phyloP scores from a whole-genome alignment of 2,113 vertebrate genomes.

The Brachionichthys hirsutus region DNA sequence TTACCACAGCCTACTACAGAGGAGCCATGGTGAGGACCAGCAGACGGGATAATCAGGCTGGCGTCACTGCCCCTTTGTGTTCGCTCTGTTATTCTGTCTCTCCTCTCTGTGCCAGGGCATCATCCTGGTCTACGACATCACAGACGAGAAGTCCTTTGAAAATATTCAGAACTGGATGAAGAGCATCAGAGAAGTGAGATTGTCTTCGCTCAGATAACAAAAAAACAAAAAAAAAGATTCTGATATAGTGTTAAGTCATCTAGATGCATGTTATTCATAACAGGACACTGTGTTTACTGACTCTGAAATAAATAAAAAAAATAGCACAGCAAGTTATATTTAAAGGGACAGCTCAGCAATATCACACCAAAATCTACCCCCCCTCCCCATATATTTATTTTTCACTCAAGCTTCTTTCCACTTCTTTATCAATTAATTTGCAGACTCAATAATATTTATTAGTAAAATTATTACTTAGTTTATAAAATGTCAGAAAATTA shows the following conservation, averaged over 20 bases:
- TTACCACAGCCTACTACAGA: conserved; percentile 94
- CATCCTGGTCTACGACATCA: conserved; percentile 95
- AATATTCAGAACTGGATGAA: conserved; percentile 99
- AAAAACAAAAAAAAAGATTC: not conserved
- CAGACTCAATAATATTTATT: too few relatives aligned
- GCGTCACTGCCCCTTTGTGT: conserved; percentile 28
- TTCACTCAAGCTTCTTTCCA: too few relatives aligned
- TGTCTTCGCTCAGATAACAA: conserved; percentile 1
- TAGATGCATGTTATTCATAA: conserved; percentile 1
- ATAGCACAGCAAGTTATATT: too few relatives aligned
- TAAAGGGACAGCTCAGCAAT: too few relatives aligned
- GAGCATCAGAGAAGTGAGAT: conserved; percentile 86
- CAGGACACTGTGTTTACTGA: too few relatives aligned
- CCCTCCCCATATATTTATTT: too few relatives aligned
- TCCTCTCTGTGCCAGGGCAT: conserved; percentile 80
- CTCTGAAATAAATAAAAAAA: too few relatives aligned
- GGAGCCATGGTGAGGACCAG: conserved; percentile 89
- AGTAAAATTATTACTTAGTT: too few relatives aligned
- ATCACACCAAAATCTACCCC: too few relatives aligned
- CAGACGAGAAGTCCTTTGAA: conserved; percentile 90
- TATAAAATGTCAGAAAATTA: too few relatives aligned
- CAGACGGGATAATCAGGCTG: conserved; percentile 37
- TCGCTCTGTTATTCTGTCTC: conserved; percentile 8
- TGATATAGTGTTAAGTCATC: not conserved
- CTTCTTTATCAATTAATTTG: too few relatives aligned